Evolutionary conservation across 2,797 vertebrate species (phyloP).

Genomic region (Anableps anableps): DNA sequence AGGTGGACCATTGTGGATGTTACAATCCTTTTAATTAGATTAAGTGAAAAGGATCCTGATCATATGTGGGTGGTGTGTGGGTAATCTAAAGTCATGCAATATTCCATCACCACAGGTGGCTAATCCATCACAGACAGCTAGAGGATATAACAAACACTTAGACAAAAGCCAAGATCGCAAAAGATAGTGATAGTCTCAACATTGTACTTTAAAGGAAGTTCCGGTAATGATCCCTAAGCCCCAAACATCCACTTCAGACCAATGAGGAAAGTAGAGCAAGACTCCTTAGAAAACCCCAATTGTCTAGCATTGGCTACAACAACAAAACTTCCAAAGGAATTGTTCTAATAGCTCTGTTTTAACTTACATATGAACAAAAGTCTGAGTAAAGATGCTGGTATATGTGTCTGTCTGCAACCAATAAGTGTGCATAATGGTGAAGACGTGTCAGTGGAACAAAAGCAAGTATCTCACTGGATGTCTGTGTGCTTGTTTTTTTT

Average conservation of each 20-base stretch:
- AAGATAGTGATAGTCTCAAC: slow-evolving; percentile 69
- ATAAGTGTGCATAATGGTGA: slow-evolving; percentile 55
- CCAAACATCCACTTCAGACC: slow-evolving; percentile 41
- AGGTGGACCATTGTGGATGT: slow-evolving; percentile 58
- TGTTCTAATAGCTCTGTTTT: slow-evolving; percentile 30
- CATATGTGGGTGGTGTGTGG: slow-evolving; percentile 16
- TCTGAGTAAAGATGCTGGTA: slow-evolving; percentile 31
- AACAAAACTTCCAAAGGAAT: slow-evolving; percentile 6
- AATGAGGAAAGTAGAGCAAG: slow-evolving; percentile 11
- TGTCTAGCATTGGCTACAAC: slow-evolving; percentile 9
- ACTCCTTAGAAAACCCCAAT: slow-evolving; percentile 27
- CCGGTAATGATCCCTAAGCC: slow-evolving; percentile 41
- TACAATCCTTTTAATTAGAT: slow-evolving; percentile 72
- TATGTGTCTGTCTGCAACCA: slow-evolving; percentile 33
- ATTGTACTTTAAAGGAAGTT: slow-evolving; percentile 49
- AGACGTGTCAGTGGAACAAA: slow-evolving; percentile 56
- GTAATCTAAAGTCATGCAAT: slow-evolving; percentile 20
- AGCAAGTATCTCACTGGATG: slow-evolving; percentile 32
- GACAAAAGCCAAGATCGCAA: slow-evolving; percentile 57
- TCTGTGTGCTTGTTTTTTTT: slow-evolving; percentile 49
- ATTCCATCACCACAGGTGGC: slow-evolving; percentile 71
- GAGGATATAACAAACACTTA: slow-evolving; percentile 60
- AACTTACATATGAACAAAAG: slow-evolving; percentile 39
- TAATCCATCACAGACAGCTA: slow-evolving; percentile 69
- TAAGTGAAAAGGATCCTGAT: slow-evolving; percentile 60